Percentiles rank a stretch among this genome's conserved stretches.
phyloP scores from a whole-genome alignment of 1,140 invertebrate species.

The Temnothorax nylanderi region DNA sequence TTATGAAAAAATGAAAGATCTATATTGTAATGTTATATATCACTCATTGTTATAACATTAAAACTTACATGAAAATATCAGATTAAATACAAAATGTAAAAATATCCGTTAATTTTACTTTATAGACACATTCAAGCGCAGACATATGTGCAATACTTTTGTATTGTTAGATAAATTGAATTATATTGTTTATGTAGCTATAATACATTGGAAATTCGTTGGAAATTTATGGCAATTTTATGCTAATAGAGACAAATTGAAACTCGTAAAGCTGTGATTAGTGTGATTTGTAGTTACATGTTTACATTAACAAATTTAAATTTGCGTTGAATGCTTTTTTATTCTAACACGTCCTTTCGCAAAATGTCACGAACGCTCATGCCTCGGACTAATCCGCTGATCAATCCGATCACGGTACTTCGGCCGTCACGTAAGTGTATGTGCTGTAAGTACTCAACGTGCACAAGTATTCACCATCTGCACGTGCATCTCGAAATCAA shows the following conservation, averaged over 20 bases:
- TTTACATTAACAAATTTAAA: background rate
- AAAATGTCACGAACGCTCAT: slow-evolving; percentile 8
- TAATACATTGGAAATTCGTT: background rate
- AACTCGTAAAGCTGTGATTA: background rate
- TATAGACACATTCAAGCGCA: background rate
- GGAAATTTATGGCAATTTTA: background rate
- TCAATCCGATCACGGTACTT: background rate
- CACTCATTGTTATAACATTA: background rate
- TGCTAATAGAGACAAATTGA: background rate
- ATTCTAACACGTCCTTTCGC: background rate
- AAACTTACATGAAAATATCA: background rate
- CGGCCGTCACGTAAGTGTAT: slow-evolving; percentile 13
- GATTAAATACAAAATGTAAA: background rate
- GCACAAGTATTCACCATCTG: slow-evolving; percentile 12
- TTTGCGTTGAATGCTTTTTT: background rate
- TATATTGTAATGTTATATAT: background rate
- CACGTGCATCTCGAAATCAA: slow-evolving; percentile 36
- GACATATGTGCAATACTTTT: background rate
- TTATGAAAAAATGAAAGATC: background rate
- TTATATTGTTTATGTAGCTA: background rate
- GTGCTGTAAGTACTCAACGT: background rate
- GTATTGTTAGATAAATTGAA: background rate
- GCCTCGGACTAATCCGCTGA: slow-evolving; percentile 6
- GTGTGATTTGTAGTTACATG: background rate
- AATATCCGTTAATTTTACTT: background rate